phyloP scores from a whole-genome alignment of 1,140 invertebrate genomes.

The Drosophila pseudoobscura region DNA sequence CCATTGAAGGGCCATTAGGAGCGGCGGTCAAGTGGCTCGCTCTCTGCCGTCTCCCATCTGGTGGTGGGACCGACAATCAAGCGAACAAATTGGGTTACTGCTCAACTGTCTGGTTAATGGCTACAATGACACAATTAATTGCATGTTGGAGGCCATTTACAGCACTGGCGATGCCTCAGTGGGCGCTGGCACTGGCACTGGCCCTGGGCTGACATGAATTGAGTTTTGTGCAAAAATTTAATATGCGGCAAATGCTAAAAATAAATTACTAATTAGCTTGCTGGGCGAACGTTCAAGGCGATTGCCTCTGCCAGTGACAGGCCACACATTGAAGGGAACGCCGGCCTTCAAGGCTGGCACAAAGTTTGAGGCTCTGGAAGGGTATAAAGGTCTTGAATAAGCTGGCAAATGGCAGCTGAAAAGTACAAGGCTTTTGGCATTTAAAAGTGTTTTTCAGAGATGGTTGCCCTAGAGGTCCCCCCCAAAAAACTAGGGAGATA shows the following conservation, averaged over 20 bases:
- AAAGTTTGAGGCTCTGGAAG: background rate
- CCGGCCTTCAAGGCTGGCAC: background rate
- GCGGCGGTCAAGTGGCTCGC: constrained; percentile 48
- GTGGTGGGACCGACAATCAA: constrained; percentile 53
- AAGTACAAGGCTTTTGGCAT: too few species aligned
- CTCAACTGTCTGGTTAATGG: constrained; percentile 80
- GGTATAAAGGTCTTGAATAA: background rate
- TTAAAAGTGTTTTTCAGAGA: too few species aligned
- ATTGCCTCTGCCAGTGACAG: constrained; percentile 14
- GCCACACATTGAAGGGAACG: constrained; percentile 4
- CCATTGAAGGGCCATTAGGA: constrained; percentile 53
- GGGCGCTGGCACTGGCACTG: background rate
- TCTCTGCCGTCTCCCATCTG: background rate
- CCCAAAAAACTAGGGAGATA: too few species aligned
- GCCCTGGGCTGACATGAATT: constrained; percentile 39
- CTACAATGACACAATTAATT: constrained; percentile 80
- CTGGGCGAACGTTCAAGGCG: background rate
- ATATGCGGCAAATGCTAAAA: constrained; percentile 66
- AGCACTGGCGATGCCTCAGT: constrained; percentile 16
- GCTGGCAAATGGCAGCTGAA: background rate
- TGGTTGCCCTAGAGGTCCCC: too few species aligned
- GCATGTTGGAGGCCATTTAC: constrained; percentile 67
- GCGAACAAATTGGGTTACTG: constrained; percentile 78
- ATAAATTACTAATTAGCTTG: constrained; percentile 69
- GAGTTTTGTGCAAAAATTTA: constrained; percentile 69